Conservation (phyloP, 1,140 invertebrate genomes). For the Calephelis virginiensis region DNA sequence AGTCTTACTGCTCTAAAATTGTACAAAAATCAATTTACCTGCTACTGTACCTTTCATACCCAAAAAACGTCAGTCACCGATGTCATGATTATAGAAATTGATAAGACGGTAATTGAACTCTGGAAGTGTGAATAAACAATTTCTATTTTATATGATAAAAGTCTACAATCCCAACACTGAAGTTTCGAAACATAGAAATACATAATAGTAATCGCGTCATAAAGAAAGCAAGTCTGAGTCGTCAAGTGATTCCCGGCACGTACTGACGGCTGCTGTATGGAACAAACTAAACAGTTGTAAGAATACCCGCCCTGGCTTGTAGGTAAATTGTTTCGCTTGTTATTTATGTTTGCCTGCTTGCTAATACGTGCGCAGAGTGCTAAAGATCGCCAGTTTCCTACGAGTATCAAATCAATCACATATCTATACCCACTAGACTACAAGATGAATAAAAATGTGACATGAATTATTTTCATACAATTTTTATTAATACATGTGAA, state of each 20-base stretch:
- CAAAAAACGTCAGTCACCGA: no score
- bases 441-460: background rate
- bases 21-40: no score
- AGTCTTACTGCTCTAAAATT: no score
- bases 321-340: constrained; percentile 71
- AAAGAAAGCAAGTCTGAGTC: constrained; percentile 6
- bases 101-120: no score
- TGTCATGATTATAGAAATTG: no score
- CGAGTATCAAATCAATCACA: background rate
- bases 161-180: background rate
- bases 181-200: constrained; percentile 2
- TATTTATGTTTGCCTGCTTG: constrained; percentile 68
- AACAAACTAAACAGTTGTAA: constrained; percentile 72
- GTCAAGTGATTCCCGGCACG: constrained; percentile 50
- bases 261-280: constrained; percentile 54
- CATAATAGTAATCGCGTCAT: constrained; percentile 16
- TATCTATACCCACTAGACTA: no score
- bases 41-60: no score
- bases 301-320: constrained; percentile 61
- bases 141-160: no score
- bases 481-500: no score
- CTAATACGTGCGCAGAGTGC: constrained; percentile 60
- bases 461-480: background rate
- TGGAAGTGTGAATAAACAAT: no score
- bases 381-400: constrained; percentile 31